A percentile compares a stretch with the other conserved stretches of the same genome.
Evolutionary conservation across 2,888 invertebrate genomes (phyloP).

Genomic region (Drosophila pullipes): DNA sequence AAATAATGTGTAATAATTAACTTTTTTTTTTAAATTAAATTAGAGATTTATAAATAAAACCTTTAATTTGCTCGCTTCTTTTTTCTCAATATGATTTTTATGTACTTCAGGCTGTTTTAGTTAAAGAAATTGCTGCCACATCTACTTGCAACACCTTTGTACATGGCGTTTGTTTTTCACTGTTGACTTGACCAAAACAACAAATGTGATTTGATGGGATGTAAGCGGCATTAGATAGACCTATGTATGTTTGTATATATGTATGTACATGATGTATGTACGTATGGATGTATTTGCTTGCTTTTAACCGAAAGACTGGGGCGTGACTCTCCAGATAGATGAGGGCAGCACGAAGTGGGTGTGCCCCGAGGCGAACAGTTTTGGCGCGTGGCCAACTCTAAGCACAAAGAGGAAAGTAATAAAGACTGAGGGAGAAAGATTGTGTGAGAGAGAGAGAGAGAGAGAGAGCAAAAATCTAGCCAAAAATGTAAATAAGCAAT

Average conservation of each 20-base stretch:
- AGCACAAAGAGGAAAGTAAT: conserved; percentile 27
- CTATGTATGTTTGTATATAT: background rate
- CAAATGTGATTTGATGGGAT: conserved; percentile 40
- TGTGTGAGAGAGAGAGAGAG: background rate
- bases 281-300: conserved; percentile 19
- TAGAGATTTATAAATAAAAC: background rate
- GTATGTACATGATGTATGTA: background rate
- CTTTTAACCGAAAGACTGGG: conserved; percentile 36
- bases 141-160: conserved; percentile 18
- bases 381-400: conserved; percentile 51
- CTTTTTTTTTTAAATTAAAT: background rate
- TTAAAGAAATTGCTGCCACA: conserved; percentile 3
- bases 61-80: background rate
- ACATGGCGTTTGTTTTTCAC: conserved; percentile 7
- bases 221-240: conserved; percentile 27
- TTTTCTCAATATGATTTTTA: background rate
- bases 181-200: conserved; percentile 43
- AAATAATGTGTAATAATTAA: background rate
- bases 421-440: conserved; percentile 8
- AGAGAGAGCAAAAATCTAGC: background rate
- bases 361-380: conserved; percentile 13
- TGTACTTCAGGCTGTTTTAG: background rate
- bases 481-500: conserved; percentile 56
- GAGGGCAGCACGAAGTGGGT: conserved; percentile 10
- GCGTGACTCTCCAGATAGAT: conserved; percentile 29